Conservation (phyloP, 2,113 vertebrate genomes). For the Charina bottae region DNA sequence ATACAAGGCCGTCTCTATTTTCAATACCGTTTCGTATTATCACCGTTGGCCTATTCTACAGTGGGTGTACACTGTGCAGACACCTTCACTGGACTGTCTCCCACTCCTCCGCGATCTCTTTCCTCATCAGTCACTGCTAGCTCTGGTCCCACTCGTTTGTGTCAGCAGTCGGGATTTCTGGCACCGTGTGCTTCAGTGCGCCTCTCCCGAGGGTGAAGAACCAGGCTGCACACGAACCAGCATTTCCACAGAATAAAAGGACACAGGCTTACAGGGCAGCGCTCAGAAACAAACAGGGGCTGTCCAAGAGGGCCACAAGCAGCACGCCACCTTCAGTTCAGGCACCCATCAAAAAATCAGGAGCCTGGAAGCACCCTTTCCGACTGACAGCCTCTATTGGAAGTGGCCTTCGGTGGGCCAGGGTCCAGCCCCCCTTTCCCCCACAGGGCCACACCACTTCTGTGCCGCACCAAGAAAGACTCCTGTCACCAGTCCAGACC, state of each 20-base stretch:
- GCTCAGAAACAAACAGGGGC: not conserved
- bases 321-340: not conserved
- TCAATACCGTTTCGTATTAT: too few relatives aligned
- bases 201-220: not conserved
- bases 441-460: not conserved
- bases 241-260: not conserved
- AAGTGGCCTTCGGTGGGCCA: too few relatives aligned
- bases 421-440: too few relatives aligned
- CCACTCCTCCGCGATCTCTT: not conserved
- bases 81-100: not conserved
- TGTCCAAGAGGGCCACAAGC: not conserved
- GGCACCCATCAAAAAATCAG: not conserved
- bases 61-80: too few relatives aligned
- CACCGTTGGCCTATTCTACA: not conserved
- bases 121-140: not conserved
- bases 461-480: not conserved
- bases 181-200: not conserved
- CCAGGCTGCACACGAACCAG: not conserved
- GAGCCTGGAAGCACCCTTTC: not conserved
- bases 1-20: not conserved
- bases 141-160: not conserved
- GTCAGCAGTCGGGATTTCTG: not conserved
- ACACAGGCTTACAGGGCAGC: not conserved
- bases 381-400: too few relatives aligned
- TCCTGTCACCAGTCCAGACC: not conserved